Conservation (phyloP, 2,113 vertebrate species). For the Edolisoma coerulescens region DNA sequence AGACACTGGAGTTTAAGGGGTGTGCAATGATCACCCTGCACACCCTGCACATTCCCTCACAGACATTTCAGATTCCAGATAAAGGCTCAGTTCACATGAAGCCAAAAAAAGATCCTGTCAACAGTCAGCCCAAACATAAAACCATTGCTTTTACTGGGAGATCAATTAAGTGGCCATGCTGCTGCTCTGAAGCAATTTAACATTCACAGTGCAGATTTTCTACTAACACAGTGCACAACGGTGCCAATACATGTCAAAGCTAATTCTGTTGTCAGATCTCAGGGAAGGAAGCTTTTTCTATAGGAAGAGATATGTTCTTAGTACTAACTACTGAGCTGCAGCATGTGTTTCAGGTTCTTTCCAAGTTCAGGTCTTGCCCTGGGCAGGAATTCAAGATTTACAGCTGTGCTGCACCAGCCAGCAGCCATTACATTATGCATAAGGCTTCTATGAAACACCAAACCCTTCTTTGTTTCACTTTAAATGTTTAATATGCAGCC, state of each 20-base stretch:
- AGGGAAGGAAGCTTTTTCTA: not conserved
- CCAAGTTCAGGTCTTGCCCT: not conserved
- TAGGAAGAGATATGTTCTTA: not conserved
- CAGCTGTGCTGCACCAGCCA: not conserved
- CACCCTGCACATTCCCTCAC: not conserved
- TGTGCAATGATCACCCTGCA: not conserved
- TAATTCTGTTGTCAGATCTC: not conserved
- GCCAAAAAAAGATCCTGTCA: not conserved
- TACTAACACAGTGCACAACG: not conserved
- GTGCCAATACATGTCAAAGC: not conserved
- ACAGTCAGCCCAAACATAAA: not conserved
- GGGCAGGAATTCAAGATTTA: conserved; percentile 14
- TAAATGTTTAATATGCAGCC: not conserved
- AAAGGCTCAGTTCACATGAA: not conserved
- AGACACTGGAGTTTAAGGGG: not conserved
- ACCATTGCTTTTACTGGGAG: not conserved
- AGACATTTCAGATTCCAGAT: not conserved
- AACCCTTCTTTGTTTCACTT: not conserved
- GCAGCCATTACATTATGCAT: not conserved
- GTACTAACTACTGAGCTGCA: not conserved
- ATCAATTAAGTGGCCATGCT: not conserved
- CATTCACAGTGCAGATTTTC: not conserved
- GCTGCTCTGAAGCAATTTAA: not conserved
- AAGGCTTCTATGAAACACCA: not conserved
- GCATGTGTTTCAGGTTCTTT: not conserved